Percentiles rank a stretch among this genome's conserved stretches.
Evolutionary conservation across 2,113 vertebrate genomes (phyloP).

Genomic region (Acanthisitta chloris): DNA sequence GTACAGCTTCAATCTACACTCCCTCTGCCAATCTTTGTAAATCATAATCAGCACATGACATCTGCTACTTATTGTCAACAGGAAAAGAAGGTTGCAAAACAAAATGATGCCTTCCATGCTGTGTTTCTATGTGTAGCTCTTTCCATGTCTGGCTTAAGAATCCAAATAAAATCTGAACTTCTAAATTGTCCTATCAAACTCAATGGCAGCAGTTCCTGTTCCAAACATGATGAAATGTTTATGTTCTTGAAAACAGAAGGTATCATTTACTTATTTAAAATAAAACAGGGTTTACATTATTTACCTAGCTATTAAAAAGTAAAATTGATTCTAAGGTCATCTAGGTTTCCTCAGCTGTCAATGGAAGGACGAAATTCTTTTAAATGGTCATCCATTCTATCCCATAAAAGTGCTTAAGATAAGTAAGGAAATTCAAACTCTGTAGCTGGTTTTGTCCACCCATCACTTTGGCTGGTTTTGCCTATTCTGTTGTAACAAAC

Average conservation of each 20-base stretch:
- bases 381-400: not conserved
- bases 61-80: conserved; percentile 12
- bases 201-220: not conserved
- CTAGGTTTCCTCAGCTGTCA: not conserved
- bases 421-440: not conserved
- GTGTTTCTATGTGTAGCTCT: not conserved
- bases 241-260: not conserved
- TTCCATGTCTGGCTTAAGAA: not conserved
- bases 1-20: not conserved
- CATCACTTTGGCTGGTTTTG: not conserved
- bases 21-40: not conserved
- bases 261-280: not conserved
- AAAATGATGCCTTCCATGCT: not conserved
- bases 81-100: not conserved
- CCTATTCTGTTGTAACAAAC: not conserved
- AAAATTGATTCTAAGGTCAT: not conserved
- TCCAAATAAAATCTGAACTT: not conserved
- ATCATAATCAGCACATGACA: conserved; percentile 15
- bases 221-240: not conserved
- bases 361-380: not conserved
- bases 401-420: not conserved
- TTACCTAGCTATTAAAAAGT: not conserved
- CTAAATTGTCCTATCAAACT: not conserved
- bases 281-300: not conserved
- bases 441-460: not conserved